Evolutionary conservation across 1,140 invertebrate genomes (phyloP), one percentile per base, ranked within the genome.

Genomic region (Drosophila tristis): DNA sequence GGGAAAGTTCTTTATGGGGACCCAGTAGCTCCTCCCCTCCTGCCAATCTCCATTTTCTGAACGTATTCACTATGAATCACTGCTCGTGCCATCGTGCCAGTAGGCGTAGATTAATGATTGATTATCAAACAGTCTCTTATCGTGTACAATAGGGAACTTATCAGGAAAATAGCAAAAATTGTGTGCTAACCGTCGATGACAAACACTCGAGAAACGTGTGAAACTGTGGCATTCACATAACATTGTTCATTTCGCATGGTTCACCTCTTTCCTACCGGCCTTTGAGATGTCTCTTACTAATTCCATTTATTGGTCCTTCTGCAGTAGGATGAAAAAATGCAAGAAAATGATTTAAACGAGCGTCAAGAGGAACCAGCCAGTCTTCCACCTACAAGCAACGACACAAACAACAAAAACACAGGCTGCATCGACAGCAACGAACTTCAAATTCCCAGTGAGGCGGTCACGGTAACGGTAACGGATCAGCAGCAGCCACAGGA

Each of bases 251-350:
- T 65, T 25, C 26, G 51, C 42, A 16, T 62, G 70, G 59, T 63
- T 53, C 23, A 39, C 8, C 1, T 11, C 54, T 20, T 15, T 8
- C 2, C 7, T 35, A 16, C 16, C 16, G 20, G 20, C 13, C 6
- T 26, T 26, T 26, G 65, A 57, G 8, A 74, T 75, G 72, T 49
- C 44, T 7, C 15, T 48, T 45, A 23, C 2, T 54, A 51, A 71
- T 15, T 35, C 47, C 45, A 6, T 23, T 44, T 45, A 31, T 2
- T 48, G 29, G 6, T n/a, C 50, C 13, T 48, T 25, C 2, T 47
- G 25, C 77, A 91, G 90, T 86, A 90, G 90, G 80, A 84, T 91
- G 85, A 91, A 91, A 39, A 91, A 81, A 91, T 91, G 90, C 90
- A 78, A 90, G 90, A 87, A 91, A 74, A 91, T 91, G 90, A 84